Conservation (phyloP, 2,888 invertebrate species). For the Mylabris sibirica region DNA sequence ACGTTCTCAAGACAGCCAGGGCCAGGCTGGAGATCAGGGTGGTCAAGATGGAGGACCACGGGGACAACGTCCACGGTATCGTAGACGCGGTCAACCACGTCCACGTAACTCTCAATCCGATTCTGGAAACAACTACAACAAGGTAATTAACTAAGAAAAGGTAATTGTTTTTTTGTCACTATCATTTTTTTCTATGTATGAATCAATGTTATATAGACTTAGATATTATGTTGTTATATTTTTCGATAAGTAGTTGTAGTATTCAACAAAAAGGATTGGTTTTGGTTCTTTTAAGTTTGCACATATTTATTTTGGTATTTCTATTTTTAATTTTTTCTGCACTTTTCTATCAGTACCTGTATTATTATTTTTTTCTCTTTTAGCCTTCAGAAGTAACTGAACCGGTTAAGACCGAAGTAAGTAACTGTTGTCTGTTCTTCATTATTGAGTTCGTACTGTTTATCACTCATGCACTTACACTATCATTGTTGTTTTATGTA, state of each 20-base stretch:
- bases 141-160: slow-evolving; percentile 42
- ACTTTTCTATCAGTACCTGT: slow-evolving; percentile 27
- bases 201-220: slow-evolving; percentile 17
- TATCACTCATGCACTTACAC: neutral
- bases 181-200: slow-evolving; percentile 18
- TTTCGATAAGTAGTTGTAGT: neutral
- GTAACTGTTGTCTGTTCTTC: slow-evolving; percentile 32
- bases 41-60: slow-evolving; percentile 52
- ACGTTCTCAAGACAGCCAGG: slow-evolving; percentile 64
- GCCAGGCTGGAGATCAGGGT: slow-evolving; percentile 60
- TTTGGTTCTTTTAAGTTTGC: slow-evolving; percentile 12
- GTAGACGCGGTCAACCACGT: slow-evolving; percentile 60
- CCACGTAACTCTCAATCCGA: slow-evolving; percentile 60
- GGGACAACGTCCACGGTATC: slow-evolving; percentile 60
- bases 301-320: slow-evolving; percentile 11
- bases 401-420: slow-evolving; percentile 59
- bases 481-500: slow-evolving; percentile 6
- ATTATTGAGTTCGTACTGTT: slow-evolving; percentile 18
- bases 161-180: neutral
- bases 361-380: slow-evolving; percentile 42
- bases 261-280: neutral
- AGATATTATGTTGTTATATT: neutral
- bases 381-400: slow-evolving; percentile 59
- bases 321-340: slow-evolving; percentile 26
- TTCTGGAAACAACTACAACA: slow-evolving; percentile 51